Evolutionary conservation across 2,888 invertebrate species (phyloP).

Genomic region (Graphium colonna): DNA sequence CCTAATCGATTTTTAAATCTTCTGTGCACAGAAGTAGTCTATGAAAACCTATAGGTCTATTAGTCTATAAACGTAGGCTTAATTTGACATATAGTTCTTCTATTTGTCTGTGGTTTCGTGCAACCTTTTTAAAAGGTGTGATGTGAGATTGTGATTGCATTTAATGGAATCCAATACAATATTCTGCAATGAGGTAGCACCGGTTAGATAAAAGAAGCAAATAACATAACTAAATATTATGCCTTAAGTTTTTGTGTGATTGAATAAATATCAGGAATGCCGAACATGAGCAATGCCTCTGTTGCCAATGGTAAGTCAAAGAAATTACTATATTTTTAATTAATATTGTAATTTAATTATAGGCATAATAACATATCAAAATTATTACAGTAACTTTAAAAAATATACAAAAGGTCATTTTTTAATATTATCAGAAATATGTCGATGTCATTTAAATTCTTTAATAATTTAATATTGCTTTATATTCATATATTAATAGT

Average conservation of each 20-base stretch:
- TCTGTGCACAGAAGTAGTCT: background rate
- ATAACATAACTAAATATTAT: slow-evolving; percentile 65
- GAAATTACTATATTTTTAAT: background rate
- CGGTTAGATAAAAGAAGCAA: slow-evolving; percentile 41
- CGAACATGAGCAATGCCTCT: slow-evolving; percentile 67
- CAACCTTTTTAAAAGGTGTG: slow-evolving; percentile 46
- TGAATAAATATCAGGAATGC: slow-evolving; percentile 63
- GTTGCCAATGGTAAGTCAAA: slow-evolving; percentile 68
- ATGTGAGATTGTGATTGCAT: slow-evolving; percentile 53
- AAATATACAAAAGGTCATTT: no score
- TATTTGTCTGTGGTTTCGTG: slow-evolving; percentile 34
- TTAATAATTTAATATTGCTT: no score
- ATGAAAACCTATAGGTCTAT: background rate
- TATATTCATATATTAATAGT: no score
- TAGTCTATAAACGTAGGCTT: slow-evolving; percentile 9
- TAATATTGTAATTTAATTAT: no score
- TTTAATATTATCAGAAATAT: no score
- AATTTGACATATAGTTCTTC: slow-evolving; percentile 32
- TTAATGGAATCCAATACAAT: slow-evolving; percentile 40
- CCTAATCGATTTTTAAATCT: background rate
- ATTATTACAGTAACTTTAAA: no score
- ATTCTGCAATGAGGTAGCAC: slow-evolving; percentile 71
- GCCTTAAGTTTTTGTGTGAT: slow-evolving; percentile 65
- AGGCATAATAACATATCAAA: no score
- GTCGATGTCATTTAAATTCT: no score